These are phyloP conservation scores for Remorina albescens DNA, from an alignment of 2,797 vertebrate species.

Conservation along the genomic window DNA sequence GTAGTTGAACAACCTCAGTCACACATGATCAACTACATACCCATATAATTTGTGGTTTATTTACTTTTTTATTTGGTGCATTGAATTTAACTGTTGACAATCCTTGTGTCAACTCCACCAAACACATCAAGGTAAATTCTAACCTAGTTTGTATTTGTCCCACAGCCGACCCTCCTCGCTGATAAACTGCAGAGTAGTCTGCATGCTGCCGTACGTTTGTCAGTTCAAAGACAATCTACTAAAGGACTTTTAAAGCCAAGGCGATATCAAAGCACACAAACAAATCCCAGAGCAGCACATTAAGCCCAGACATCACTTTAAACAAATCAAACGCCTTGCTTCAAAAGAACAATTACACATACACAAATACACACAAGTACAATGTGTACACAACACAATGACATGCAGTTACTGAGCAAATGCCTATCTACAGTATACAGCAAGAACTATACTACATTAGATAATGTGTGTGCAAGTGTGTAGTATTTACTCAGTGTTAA, in stretches of 20 bases:
- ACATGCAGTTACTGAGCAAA: constrained; percentile 61
- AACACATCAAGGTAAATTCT: constrained; percentile 66
- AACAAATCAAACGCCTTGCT: constrained; percentile 81
- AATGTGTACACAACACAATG: constrained; percentile 40
- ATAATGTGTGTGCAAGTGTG: constrained; percentile 37
- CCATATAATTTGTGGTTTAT: constrained; percentile 4
- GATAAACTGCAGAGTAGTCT: constrained; percentile 55
- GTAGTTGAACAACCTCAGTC: not conserved
- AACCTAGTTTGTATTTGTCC: constrained; percentile 56
- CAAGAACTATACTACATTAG: not conserved
- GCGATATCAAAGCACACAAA: constrained; percentile 81
- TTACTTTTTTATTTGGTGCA: constrained; percentile 12
- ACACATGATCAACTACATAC: not conserved
- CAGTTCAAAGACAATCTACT: constrained; percentile 79
- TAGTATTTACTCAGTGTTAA: constrained; percentile 68
- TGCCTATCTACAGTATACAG: constrained; percentile 26
- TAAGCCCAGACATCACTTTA: constrained; percentile 82
- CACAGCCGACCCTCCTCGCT: constrained; percentile 45
- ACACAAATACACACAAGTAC: constrained; percentile 58
- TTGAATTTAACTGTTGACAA: constrained; percentile 46
- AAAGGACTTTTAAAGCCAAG: constrained; percentile 75
- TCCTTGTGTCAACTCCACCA: constrained; percentile 54
- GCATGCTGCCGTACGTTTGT: constrained; percentile 57
- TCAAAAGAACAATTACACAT: constrained; percentile 75
- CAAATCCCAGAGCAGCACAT: constrained; percentile 82